Evolutionary conservation across 1,140 invertebrate species (phyloP), one percentile per base, ranked within the genome.

Genomic region (Saxidomus purpurata): DNA sequence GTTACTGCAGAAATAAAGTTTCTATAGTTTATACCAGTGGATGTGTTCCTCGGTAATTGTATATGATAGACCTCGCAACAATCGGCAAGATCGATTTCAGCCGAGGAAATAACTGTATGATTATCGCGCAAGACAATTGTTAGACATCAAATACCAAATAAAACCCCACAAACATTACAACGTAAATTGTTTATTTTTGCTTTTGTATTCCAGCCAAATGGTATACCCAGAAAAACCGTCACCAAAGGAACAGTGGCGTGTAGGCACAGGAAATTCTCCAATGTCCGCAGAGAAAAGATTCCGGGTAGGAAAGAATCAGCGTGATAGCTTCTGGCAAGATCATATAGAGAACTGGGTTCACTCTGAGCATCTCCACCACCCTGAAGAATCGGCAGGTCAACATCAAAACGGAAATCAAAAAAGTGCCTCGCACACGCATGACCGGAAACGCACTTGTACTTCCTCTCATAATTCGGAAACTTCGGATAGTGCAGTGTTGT

Each of bases 191-290:
- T n/a, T n/a, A n/a, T n/a, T n/a, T 71, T 71, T 36, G 17, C 15
- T 52, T 71, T 19, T 85, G 8, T 34, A 36, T 87, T 87, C 11
- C 84, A 87, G 84, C 28, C 84, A 71, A 63, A n/a, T 87, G 55
- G 69, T 87, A 19, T 87, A 87, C n/a, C 84, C 84, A 28, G 84
- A 87, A 47, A 87, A 87, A 55, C 84, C 84, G 2, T 43, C 84
- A n/a, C 52, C 84, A 17, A 52, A 52, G 31, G 34, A 71, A n/a
- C 34, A 28, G 17, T 76, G 71, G 52, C 49, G 55, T 8, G 17
- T 63, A 19, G 82, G 82, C 2, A 49, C 63, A 22, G 67, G 40
- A 49, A 71, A 49, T 52, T 49, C 59, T 0, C 1, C 61, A 11
- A 25, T 19, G 25, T 71, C 82, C 0, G 9, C 61, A 17, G 82